Evolutionary conservation across 2,888 invertebrate genomes (phyloP).

Genomic region (Metalampra italica): DNA sequence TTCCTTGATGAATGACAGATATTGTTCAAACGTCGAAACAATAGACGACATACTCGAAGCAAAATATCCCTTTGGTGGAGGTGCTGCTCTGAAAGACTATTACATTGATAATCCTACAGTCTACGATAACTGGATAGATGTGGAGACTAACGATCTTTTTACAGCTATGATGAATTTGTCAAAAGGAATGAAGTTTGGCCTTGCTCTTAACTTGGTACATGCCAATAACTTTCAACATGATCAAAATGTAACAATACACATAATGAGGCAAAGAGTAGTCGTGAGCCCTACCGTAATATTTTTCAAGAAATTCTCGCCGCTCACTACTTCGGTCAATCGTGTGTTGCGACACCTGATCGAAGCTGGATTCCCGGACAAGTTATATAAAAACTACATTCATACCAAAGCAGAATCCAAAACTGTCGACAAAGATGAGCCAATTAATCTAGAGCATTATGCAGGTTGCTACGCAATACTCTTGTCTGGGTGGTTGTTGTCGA

Average conservation of each 20-base stretch:
- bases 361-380: slow-evolving; percentile 44
- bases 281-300: slow-evolving; percentile 46
- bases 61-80: slow-evolving; percentile 52
- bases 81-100: slow-evolving; percentile 48
- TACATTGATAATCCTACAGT: slow-evolving; percentile 42
- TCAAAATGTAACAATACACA: slow-evolving; percentile 33
- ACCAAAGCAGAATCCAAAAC: slow-evolving; percentile 6
- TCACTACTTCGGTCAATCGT: slow-evolving; percentile 35
- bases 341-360: slow-evolving; percentile 42
- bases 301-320: slow-evolving; percentile 57
- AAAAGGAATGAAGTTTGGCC: slow-evolving; percentile 43
- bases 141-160: slow-evolving; percentile 34
- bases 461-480: slow-evolving; percentile 53
- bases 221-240: slow-evolving; percentile 30
- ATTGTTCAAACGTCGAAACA: slow-evolving; percentile 35
- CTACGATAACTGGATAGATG: slow-evolving; percentile 41
- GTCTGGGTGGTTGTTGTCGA: slow-evolving; percentile 44
- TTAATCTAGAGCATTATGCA: slow-evolving; percentile 46
- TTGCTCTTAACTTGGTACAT: slow-evolving; percentile 46
- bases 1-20: slow-evolving; percentile 48
- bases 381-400: slow-evolving; percentile 34
- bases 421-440: slow-evolving; percentile 24
- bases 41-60: slow-evolving; percentile 47
- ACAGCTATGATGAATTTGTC: slow-evolving; percentile 34
- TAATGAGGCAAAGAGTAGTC: slow-evolving; percentile 40